Evolutionary conservation across 2,113 vertebrate genomes (phyloP).

Genomic region (Heloderma charlesbogerti): DNA sequence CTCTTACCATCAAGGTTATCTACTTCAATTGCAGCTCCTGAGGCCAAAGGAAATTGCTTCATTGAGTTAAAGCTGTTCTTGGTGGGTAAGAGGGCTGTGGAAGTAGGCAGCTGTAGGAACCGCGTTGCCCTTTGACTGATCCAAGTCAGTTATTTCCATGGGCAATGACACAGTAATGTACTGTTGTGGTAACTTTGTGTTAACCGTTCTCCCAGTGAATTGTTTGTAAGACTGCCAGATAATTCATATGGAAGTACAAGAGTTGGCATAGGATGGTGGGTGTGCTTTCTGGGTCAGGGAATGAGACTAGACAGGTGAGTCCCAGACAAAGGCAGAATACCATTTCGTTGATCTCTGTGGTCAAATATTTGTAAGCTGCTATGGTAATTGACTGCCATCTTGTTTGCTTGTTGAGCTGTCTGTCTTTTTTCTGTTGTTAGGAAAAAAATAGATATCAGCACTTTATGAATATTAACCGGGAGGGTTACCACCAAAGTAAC

Average conservation of each 20-base stretch:
- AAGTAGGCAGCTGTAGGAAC: accelerated
- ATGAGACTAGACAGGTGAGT: not conserved
- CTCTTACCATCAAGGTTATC: not conserved
- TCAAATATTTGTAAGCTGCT: not conserved
- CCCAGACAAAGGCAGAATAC: not conserved
- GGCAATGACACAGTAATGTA: not conserved
- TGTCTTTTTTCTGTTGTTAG: not conserved
- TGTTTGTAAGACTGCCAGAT: not conserved
- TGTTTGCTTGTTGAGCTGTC: not conserved
- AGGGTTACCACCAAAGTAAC: not conserved
- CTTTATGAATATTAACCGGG: not conserved
- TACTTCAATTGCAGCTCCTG: not conserved
- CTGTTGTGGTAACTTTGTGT: not conserved
- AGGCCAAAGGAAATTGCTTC: not conserved
- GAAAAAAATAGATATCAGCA: not conserved
- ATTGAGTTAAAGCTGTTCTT: not conserved
- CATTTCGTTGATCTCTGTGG: not conserved
- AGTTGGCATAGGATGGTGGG: not conserved
- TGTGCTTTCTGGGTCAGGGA: not conserved
- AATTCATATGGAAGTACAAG: not conserved
- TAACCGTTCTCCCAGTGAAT: not conserved
- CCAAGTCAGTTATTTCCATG: not conserved
- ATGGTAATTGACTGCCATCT: not conserved
- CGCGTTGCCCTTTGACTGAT: not conserved
- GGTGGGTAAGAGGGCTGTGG: not conserved